Evolutionary conservation across 2,888 invertebrate genomes (phyloP).

Genomic region (Didymodactylos carnosus): DNA sequence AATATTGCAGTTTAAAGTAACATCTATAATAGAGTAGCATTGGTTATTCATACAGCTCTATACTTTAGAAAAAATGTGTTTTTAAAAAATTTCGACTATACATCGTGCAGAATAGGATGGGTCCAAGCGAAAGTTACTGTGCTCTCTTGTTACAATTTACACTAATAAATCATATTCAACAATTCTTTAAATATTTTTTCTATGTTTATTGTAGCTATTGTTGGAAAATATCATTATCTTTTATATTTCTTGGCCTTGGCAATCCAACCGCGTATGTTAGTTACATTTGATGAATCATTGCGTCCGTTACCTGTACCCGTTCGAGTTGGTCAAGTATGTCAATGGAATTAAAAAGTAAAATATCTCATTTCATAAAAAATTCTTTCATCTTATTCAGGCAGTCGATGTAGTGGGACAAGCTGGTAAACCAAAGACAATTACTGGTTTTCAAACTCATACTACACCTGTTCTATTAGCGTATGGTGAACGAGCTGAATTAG

Average conservation of each 20-base stretch:
- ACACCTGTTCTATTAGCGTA: slow-evolving; percentile 87
- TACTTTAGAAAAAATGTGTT: too few species aligned
- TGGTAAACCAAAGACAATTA: slow-evolving; percentile 95
- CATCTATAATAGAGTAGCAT: too few species aligned
- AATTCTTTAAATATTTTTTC: not conserved
- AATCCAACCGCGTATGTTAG: slow-evolving; percentile 95
- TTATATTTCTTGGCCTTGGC: slow-evolving; percentile 82
- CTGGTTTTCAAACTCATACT: slow-evolving; percentile 96
- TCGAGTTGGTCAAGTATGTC: slow-evolving; percentile 39
- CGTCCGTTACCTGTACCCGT: slow-evolving; percentile 80
- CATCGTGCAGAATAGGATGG: too few species aligned
- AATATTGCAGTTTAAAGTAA: too few species aligned
- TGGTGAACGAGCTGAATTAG: slow-evolving; percentile 89
- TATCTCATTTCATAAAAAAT: not conserved
- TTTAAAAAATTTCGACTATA: too few species aligned
- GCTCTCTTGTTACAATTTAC: too few species aligned
- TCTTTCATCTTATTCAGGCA: slow-evolving; percentile 47
- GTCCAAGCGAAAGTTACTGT: too few species aligned
- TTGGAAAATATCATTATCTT: slow-evolving; percentile 51
- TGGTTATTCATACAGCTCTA: too few species aligned
- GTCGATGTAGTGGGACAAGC: slow-evolving; percentile 98
- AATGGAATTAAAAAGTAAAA: not conserved
- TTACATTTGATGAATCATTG: slow-evolving; percentile 84
- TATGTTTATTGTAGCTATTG: not conserved
- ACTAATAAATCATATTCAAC: too few species aligned